A percentile compares a stretch with the other conserved stretches of the same genome.
These are phyloP conservation scores for Proales similis DNA, from an alignment of 1,140 invertebrate species.

Conservation along the genomic window DNA sequence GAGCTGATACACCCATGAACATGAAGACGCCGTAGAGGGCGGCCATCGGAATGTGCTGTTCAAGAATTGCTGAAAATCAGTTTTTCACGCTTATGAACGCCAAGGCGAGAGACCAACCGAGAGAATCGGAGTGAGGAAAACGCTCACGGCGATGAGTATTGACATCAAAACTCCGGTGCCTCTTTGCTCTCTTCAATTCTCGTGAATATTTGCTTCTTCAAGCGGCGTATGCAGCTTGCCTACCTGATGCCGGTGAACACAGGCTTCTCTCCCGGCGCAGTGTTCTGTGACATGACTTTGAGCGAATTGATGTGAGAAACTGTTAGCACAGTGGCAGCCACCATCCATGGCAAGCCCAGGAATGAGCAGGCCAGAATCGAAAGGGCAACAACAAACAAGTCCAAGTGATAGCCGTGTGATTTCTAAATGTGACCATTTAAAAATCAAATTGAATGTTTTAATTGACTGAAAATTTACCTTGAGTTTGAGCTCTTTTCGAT, in stretches of 20 bases:
- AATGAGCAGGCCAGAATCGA: slow-evolving; percentile 52
- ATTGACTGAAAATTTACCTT: slow-evolving; percentile 38
- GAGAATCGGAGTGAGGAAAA: slow-evolving; percentile 48
- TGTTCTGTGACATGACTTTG: slow-evolving; percentile 44
- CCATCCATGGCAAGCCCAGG: slow-evolving; percentile 54
- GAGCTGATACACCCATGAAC: slow-evolving; percentile 50
- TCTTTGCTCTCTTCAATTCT: slow-evolving; percentile 50
- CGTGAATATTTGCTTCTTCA: too few species aligned
- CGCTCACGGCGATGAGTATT: slow-evolving; percentile 48
- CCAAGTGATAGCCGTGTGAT: slow-evolving; percentile 53
- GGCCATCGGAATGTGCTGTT: slow-evolving; percentile 49
- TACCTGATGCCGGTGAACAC: slow-evolving; percentile 52
- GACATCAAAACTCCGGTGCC: slow-evolving; percentile 51
- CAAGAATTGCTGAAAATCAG: slow-evolving; percentile 13
- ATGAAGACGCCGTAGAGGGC: slow-evolving; percentile 51
- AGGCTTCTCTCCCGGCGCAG: slow-evolving; percentile 50
- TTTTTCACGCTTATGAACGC: not conserved
- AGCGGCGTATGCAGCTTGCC: too few species aligned
- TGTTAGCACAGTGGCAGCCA: slow-evolving; percentile 52
- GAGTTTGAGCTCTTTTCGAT: slow-evolving; percentile 54
- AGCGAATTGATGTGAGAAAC: slow-evolving; percentile 46
- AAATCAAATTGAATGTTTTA: not conserved
- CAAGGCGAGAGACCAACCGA: slow-evolving; percentile 40
- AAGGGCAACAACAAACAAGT: slow-evolving; percentile 48
- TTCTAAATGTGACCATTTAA: slow-evolving; percentile 40